phyloP scores from a whole-genome alignment of 2,113 vertebrate species.

The Rhynchomys soricoides region DNA sequence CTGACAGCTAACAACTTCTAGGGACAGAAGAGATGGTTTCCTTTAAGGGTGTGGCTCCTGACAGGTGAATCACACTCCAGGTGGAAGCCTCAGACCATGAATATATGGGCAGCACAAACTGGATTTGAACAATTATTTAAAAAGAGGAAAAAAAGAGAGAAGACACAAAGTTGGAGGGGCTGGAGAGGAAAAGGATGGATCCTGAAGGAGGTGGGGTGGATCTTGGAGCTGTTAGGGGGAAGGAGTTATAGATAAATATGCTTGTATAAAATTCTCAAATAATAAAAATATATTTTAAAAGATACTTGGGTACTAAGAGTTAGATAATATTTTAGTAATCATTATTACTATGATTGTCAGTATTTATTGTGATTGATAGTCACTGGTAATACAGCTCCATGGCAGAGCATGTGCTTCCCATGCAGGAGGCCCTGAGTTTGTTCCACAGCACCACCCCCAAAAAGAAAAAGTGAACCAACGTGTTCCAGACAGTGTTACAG shows the following conservation, averaged over 20 bases:
- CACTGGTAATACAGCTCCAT: neutral
- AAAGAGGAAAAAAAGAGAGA: neutral
- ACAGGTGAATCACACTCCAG: neutral
- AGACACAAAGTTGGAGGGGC: neutral
- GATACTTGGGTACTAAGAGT: neutral
- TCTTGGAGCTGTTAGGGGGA: too few relatives aligned
- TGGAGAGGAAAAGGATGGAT: neutral
- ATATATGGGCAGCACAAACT: neutral
- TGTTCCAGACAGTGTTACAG: neutral
- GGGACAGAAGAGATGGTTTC: neutral
- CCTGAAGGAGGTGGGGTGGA: neutral
- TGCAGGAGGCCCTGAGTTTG: neutral
- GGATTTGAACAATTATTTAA: neutral
- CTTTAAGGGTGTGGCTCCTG: neutral
- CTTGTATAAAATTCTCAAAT: neutral
- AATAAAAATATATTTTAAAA: neutral
- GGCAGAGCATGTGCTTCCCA: neutral
- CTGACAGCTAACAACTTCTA: neutral
- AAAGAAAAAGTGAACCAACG: neutral
- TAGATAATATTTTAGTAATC: neutral
- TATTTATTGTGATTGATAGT: neutral
- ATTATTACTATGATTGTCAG: neutral
- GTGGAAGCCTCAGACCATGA: neutral
- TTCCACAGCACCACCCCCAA: neutral
- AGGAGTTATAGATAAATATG: neutral